Base-by-base conservation (phyloP, 2,113 vertebrate species). In the Sylvicapra grimmia region DNA sequence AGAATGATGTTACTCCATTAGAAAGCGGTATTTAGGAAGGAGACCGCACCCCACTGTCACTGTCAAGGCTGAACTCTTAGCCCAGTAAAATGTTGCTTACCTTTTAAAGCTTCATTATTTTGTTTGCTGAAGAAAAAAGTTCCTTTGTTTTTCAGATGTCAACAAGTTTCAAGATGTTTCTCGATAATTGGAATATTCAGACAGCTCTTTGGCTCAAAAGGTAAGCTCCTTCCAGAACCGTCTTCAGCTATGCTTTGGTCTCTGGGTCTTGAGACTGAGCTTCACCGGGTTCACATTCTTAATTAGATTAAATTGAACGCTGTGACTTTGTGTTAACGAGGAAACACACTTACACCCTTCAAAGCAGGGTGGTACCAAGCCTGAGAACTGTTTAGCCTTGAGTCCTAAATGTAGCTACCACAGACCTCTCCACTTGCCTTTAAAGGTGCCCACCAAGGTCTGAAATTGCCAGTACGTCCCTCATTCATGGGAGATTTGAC, bases 161-260 rank as follows among this genome's bases (percentile, higher is more conserved):
- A 86, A 99, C 99, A 96, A 99, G 99, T 98, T 99, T 99, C 98
- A 99, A 99, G 99, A 99, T 99, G 98, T 99, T 99, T 99, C 98
- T 99, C 63, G 99, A 99, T 98, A 99, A 99, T 91, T 99, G 99
- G 99, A 99, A 99, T 98, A 99, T 99, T 97, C 99, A 99, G 98
- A 99, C 99, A 98, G 99, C 99, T 75, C 99, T 99, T 91, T 99
- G 99, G 99, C 99, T 99, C 58, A 99, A 99, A 99, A 99, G 99
- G 99, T 99, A 99, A 23, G 96, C 96, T 72, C 89, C 33, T 89
- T 93, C n/a, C 59, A 95, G 8, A 56, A 14, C 36, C 2, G 1
- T 33, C 77, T 14, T 33, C 36, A 25, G 54, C 49, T 54, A 7
- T 16, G 53, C 79, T 68, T 14, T 25, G 58, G 27, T 54, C 18